phyloP scores from a whole-genome alignment of 2,888 invertebrate species.

The Agrochola circellaris region DNA sequence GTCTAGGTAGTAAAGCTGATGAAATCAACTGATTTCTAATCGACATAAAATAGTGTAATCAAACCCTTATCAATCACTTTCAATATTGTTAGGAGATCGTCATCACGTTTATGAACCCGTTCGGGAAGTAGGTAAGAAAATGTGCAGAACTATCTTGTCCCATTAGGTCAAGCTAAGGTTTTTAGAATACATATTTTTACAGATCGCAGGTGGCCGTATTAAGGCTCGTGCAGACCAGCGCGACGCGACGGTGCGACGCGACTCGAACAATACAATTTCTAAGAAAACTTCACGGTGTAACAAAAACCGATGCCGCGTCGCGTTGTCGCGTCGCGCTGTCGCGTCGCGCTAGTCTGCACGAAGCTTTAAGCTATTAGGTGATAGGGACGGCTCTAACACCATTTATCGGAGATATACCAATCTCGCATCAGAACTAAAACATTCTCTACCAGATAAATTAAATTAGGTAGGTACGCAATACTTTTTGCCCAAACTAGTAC shows the following conservation, averaged over 20 bases:
- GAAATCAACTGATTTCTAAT: conserved; percentile 43
- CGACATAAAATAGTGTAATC: conserved; percentile 34
- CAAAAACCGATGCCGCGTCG: too few species aligned
- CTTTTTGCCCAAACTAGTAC: conserved; percentile 12
- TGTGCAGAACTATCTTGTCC: not conserved
- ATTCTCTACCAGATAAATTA: conserved; percentile 7
- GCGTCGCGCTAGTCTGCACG: too few species aligned
- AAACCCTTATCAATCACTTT: conserved; percentile 57
- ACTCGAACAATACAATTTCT: too few species aligned
- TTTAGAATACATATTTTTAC: not conserved
- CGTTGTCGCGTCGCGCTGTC: too few species aligned
- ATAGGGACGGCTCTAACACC: not conserved
- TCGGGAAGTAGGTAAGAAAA: not conserved
- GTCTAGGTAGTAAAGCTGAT: conserved; percentile 38
- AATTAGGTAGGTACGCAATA: not conserved
- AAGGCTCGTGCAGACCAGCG: too few species aligned
- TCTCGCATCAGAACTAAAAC: not conserved
- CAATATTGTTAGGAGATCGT: conserved; percentile 14
- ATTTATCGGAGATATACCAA: conserved; percentile 1
- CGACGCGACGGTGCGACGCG: too few species aligned
- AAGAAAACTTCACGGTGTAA: too few species aligned
- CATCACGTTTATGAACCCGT: conserved; percentile 20
- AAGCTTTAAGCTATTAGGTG: not conserved
- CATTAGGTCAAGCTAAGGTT: not conserved
- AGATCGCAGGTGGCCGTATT: not conserved